Base-by-base conservation (phyloP, 1,140 invertebrate species). In the Drosophila ogumai region DNA sequence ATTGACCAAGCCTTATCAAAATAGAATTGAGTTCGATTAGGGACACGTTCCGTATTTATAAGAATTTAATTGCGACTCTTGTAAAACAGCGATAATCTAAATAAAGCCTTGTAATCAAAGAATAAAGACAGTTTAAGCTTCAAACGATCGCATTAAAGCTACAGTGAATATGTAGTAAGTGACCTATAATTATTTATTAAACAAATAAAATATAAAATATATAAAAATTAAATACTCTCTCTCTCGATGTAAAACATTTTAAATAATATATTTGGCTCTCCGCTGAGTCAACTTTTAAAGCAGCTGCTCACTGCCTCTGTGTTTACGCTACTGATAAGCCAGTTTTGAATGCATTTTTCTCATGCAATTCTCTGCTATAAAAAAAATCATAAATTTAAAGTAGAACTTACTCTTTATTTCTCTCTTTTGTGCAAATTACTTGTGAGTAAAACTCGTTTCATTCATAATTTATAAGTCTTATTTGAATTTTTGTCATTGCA, bases 251-350 rank as follows among this genome's bases (percentile, higher is more conserved):
- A 54, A 17, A 32, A 5, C 6, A 8, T 17, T 15, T 7, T 32
- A 15, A 15, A 38, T 47, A 28, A 5, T 17, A 17, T 17, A 10
- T n/a, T n/a, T 25, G 32, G 10, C 13, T 4, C 38, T 71, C 25
- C 8, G 15, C 2, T 50, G 22, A 49, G 13, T 71, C 43, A 57
- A n/a, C 7, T 25, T 19, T 17, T 3, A 64, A 41, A 57, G 12
- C 60, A 47, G 17, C 34, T 49, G 44, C 28, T 50, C 31, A 58
- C 22, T 68, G 19, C 13, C 28, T 43, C 15, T 36, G 46, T 19
- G 15, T 52, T 66, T 34, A 41, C 46, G 1, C 0, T 22, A 10
- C 22, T 54, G 66, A 69, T 69, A 69, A 69, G 22, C 12, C 7
- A 52, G 25, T 22, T 31, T 69, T 44, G 17, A 36, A 15, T 43